Conservation (phyloP, 2,113 vertebrate species). For the Calonectris borealis region DNA sequence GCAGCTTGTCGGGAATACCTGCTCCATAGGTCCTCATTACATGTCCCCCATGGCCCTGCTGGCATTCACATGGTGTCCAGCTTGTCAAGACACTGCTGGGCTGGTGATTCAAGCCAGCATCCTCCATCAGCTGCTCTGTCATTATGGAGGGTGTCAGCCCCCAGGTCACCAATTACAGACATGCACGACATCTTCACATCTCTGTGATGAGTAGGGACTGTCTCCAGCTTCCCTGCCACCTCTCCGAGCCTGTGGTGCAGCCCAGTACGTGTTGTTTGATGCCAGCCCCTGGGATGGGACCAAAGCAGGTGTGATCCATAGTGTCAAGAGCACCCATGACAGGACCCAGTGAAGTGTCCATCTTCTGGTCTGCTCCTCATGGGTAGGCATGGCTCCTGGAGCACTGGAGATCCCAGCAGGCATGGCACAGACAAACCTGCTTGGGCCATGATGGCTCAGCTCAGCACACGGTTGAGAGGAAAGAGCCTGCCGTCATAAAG, state of each 20-base stretch:
- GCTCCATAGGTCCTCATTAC: rapidly evolving
- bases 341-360: rapidly evolving
- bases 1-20: not conserved
- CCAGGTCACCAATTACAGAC: not conserved
- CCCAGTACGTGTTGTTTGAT: not conserved
- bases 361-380: not conserved
- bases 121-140: not conserved
- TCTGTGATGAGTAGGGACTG: not conserved
- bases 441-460: not conserved
- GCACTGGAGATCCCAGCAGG: not conserved
- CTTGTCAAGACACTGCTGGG: not conserved
- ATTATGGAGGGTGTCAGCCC: rapidly evolving
- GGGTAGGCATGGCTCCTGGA: not conserved
- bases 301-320: not conserved
- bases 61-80: not conserved
- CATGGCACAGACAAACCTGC: not conserved
- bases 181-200: not conserved
- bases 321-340: not conserved
- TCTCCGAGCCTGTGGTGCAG: not conserved
- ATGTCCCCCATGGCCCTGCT: rapidly evolving
- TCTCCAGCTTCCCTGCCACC: not conserved
- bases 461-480: not conserved
- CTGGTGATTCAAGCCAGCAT: not conserved
- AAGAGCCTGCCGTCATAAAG: not conserved
- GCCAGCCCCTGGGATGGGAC: rapidly evolving